Base-by-base conservation (phyloP, 2,113 vertebrate species). In the Aptenodytes forsteri region DNA sequence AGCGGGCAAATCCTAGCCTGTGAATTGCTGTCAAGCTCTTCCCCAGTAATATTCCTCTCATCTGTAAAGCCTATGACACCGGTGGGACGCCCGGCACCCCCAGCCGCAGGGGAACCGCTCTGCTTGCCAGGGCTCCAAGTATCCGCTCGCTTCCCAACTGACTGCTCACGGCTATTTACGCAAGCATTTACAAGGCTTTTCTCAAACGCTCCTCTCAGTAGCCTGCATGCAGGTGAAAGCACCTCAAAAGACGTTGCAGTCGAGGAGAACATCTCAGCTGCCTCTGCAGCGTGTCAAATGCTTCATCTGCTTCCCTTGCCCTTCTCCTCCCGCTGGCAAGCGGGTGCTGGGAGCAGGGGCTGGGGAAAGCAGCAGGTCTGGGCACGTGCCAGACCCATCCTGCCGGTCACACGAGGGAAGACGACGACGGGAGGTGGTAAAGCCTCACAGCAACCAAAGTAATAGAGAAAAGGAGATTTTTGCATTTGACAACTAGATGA, bases 341-440 rank as follows among this genome's bases (percentile, higher is more conserved):
- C 0, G 3, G 26, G 32, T 2, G 7, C n/a, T 34, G 49, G 66
- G 40, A 67, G 32, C 22, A 15, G 46, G 62, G 32, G 14, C 67
- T 17, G 49, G 79, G 91, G 8, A 5, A 46, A 9, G 79, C 44
- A 34, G 27, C 65, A 32, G 40, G 13, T 2, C 58, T 49, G 71
- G 66, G 49, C 32, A 44, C 0, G 5, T 6, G 40, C 70, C 82
- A 66, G 73, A 16, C 16, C 42, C 27, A 3, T 29, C 65, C 83
- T 54, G 12, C 26, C 16, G 1, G 27, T 17, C 58, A 5, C 12
- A 6, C 0, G 0, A 29, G 71, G 46, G 29, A 40, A 6, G 46
- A 21, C 0, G 4, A 21, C 0, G 4, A 55, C 1, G 15, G 50
- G 26, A 52, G 49, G 23, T 26, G 73, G n/a, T 1, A 16, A 83